A percentile compares a stretch with the other conserved stretches of the same genome.
Evolutionary conservation across 2,113 vertebrate genomes (phyloP).

Genomic region (Motacilla alba): DNA sequence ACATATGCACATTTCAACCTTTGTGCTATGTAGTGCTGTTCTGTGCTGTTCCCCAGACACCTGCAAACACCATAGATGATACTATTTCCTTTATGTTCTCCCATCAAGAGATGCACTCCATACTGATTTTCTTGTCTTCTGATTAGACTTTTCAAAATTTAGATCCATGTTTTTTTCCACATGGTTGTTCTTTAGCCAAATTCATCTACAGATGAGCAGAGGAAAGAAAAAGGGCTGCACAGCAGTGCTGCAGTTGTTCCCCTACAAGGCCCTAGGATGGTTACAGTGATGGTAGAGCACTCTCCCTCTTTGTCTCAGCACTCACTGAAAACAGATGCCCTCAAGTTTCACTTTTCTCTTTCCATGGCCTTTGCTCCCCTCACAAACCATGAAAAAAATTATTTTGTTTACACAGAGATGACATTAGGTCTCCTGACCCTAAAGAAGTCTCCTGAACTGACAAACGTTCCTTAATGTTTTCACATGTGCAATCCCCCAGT

Average conservation of each 20-base stretch:
- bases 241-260: neutral
- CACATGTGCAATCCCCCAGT: fast-evolving
- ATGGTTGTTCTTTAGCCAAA: neutral
- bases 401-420: neutral
- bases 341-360: neutral
- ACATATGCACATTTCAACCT: neutral
- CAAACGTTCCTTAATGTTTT: neutral
- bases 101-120: neutral
- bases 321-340: neutral
- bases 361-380: neutral
- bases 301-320: neutral
- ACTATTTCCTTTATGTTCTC: neutral
- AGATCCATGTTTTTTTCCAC: neutral
- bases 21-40: neutral
- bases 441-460: neutral
- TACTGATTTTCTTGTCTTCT: neutral
- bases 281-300: neutral
- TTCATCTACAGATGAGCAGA: neutral
- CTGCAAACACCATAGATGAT: neutral
- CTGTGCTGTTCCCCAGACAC: neutral
- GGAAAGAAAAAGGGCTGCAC: neutral
- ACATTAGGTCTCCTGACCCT: neutral
- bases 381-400: neutral
- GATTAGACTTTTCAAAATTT: neutral
- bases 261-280: neutral